phyloP scores from a whole-genome alignment of 2,113 vertebrate genomes.

The Nannospalax galili region DNA sequence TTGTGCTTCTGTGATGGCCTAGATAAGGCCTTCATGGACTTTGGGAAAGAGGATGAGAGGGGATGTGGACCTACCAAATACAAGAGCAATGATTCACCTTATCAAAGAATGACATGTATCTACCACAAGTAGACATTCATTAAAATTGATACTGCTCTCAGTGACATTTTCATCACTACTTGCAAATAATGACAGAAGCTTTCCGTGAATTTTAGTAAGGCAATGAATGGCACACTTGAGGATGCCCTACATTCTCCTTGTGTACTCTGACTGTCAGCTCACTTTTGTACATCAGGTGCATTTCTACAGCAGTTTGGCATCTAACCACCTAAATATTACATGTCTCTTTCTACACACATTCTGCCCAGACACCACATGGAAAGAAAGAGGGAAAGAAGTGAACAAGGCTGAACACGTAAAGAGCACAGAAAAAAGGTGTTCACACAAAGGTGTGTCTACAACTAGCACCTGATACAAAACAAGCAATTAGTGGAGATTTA shows the following conservation, averaged over 20 bases:
- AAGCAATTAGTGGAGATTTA: neutral
- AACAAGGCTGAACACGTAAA: neutral
- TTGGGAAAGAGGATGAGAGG: too few species aligned
- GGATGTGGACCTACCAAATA: too few species aligned
- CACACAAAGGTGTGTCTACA: neutral
- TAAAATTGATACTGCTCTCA: constrained; percentile 12
- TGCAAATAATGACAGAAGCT: constrained; percentile 2
- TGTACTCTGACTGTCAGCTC: neutral
- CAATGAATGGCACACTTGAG: neutral
- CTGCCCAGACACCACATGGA: neutral
- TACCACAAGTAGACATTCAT: neutral
- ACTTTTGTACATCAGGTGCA: neutral
- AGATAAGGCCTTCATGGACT: too few species aligned
- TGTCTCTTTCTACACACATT: neutral
- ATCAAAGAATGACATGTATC: constrained; percentile 42
- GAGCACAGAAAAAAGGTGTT: neutral
- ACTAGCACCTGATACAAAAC: neutral
- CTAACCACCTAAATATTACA: neutral
- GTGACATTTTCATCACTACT: neutral
- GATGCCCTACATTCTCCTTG: neutral
- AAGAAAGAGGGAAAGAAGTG: constrained; percentile 17
- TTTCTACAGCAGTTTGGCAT: neutral
- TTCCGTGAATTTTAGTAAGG: neutral
- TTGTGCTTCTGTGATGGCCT: too few species aligned
- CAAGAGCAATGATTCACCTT: too few species aligned